Base-by-base conservation (phyloP, 1,140 invertebrate genomes). In the Meloidogyne floridensis region DNA sequence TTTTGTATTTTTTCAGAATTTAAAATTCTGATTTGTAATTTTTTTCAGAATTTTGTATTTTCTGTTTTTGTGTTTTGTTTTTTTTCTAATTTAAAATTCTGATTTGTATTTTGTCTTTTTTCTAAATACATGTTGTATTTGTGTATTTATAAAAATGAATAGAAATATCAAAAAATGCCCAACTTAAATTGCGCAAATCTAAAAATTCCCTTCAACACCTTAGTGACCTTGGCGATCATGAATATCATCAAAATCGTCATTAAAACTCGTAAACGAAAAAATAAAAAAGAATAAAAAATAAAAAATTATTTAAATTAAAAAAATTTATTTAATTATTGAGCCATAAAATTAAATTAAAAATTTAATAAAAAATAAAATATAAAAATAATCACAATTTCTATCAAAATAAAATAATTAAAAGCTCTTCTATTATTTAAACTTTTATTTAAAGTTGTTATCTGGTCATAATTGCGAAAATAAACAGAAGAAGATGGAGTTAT, bases 161-260 rank as follows among this genome's bases (percentile, higher is more conserved):
- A 5, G 15, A n/a, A 65, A 65, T 13, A 65, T 65, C 7, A 2
- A 65, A 65, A 65, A 65, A 65, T 65, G 59, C n/a, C n/a, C 11
- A 13, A 59, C 11, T 59, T 59, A 15, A 59, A 59, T 65, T 65
- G 15, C 59, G 4, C n/a, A 65, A 15, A 6, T 13, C n/a, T 65
- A 5, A n/a, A n/a, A n/a, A n/a, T 18, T n/a, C 59, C 59, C n/a
- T 65, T 65, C 59, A n/a, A 59, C 15, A n/a, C 15, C 15, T 65
- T 65, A n/a, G 15, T 65, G 59, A 65, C 59, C 59, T 65, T 59
- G 56, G 56, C 56, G 56, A 59, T 59, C 56, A 59, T 15, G 13
- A 59, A 59, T 15, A 59, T 65, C 59, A 65, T 65, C 59, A 65
- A 65, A 65, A 65, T 65, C n/a, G 59, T 65, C 59, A 65, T 65